Percentiles rank a stretch among this genome's conserved stretches.
These are phyloP conservation scores for Cremastinae sp. DNA, from an alignment of 2,888 invertebrate species.

Conservation along the genomic window DNA sequence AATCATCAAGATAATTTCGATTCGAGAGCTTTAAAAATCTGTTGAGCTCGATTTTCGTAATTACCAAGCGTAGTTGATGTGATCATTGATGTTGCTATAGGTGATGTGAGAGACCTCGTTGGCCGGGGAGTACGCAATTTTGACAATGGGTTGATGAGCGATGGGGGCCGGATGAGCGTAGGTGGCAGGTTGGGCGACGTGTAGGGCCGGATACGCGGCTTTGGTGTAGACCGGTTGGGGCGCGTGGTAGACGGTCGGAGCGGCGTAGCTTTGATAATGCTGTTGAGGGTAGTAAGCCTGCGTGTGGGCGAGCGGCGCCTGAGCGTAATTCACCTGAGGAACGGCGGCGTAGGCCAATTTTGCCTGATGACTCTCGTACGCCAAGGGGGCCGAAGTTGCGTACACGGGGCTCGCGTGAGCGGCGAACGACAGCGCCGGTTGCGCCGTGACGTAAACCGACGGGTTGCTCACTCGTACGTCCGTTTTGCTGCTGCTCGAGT, in stretches of 20 bases:
- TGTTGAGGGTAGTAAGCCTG: conserved; percentile 55
- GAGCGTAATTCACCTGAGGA: conserved; percentile 40
- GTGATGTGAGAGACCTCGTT: conserved; percentile 62
- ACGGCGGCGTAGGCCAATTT: conserved; percentile 45
- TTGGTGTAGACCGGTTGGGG: conserved; percentile 47
- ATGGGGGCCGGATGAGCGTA: no score
- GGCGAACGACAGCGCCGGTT: conserved; percentile 48
- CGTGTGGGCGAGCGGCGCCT: conserved; percentile 51
- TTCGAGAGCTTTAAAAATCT: no score
- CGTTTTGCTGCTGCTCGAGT: conserved; percentile 86
- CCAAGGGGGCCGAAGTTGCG: conserved; percentile 44
- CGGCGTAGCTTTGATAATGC: conserved; percentile 51
- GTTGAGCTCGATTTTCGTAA: neutral
- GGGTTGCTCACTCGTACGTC: conserved; percentile 86
- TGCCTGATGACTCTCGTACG: conserved; percentile 47
- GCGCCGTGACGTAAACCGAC: conserved; percentile 55
- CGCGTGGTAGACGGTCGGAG: conserved; percentile 43
- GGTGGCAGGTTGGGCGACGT: no score
- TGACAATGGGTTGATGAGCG: conserved; percentile 56
- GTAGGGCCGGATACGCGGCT: no score
- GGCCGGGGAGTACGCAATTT: conserved; percentile 63
- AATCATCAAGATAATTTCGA: no score
- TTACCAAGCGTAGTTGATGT: conserved; percentile 65
- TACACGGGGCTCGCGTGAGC: conserved; percentile 44
- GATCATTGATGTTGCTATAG: conserved; percentile 65